phyloP scores from a whole-genome alignment of 2,888 invertebrate species.

The Lapara coniferarum region DNA sequence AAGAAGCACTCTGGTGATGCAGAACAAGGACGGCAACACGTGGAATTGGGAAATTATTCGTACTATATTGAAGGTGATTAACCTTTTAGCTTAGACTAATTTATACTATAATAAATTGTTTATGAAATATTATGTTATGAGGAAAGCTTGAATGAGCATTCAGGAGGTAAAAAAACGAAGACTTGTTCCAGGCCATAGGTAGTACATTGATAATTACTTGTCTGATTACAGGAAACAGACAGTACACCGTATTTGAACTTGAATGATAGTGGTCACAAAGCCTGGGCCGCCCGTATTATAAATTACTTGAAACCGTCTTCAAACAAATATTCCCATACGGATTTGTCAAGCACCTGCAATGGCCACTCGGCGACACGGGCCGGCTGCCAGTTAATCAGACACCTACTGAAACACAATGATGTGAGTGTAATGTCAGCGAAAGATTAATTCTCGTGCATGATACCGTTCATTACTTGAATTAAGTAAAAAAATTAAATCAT shows the following conservation, averaged over 20 bases:
- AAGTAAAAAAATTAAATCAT: neutral
- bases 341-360: constrained; percentile 84
- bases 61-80: constrained; percentile 88
- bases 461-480: no score
- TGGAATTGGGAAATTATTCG: constrained; percentile 98
- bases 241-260: constrained; percentile 61
- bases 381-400: constrained; percentile 89
- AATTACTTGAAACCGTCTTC: constrained; percentile 94
- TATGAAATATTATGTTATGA: no score
- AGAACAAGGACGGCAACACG: constrained; percentile 89
- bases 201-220: constrained; percentile 24
- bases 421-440: constrained; percentile 61
- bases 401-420: constrained; percentile 87
- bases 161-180: no score
- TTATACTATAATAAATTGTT: constrained; percentile 17
- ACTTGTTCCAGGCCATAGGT: no score
- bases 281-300: constrained; percentile 87
- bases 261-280: constrained; percentile 73
- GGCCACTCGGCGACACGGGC: constrained; percentile 86
- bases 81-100: neutral
- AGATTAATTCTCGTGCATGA: constrained; percentile 1
- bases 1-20: constrained; percentile 91
- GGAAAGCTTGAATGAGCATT: no score
- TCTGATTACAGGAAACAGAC: constrained; percentile 63
- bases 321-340: constrained; percentile 93